Evolutionary conservation across 2,888 invertebrate genomes (phyloP).

Genomic region (Agrotis clavis): DNA sequence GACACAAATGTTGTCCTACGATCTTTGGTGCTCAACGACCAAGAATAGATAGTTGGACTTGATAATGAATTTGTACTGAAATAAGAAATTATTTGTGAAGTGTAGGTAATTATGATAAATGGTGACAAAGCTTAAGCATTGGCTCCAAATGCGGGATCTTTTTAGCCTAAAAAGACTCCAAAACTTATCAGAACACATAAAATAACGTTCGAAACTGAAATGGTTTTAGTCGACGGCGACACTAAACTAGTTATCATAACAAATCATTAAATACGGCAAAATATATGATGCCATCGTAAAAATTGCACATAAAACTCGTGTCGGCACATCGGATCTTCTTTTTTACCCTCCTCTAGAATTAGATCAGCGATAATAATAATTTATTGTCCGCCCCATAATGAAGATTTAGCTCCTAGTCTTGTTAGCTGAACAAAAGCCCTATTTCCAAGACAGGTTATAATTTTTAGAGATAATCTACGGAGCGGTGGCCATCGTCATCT

Average conservation of each 20-base stretch:
- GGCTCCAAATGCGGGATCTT: not conserved
- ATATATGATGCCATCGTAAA: slow-evolving; percentile 1
- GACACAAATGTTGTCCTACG: slow-evolving; percentile 40
- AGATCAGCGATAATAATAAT: slow-evolving; percentile 86
- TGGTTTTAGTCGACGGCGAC: not conserved
- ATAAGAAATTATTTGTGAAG: not conserved
- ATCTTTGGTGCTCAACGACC: slow-evolving; percentile 4
- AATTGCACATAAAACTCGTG: slow-evolving; percentile 46
- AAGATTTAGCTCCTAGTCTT: slow-evolving; percentile 85
- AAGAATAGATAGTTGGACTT: slow-evolving; percentile 10
- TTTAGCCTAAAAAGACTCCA: not conserved
- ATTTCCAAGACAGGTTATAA: slow-evolving; percentile 79
- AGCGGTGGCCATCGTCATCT: slow-evolving; percentile 81
- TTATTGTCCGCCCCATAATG: slow-evolving; percentile 83
- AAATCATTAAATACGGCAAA: slow-evolving; percentile 27
- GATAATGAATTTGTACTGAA: not conserved
- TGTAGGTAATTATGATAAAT: not conserved
- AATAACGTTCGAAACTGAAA: not conserved
- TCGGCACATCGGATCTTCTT: slow-evolving; percentile 34
- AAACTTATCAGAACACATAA: not conserved
- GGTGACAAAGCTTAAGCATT: not conserved
- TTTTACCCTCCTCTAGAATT: slow-evolving; percentile 73
- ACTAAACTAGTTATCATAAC: slow-evolving; percentile 6
- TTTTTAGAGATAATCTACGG: slow-evolving; percentile 82
- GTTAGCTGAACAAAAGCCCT: slow-evolving; percentile 78